Conservation (phyloP, 2,113 vertebrate species). For the Mormoops blainvillei region DNA sequence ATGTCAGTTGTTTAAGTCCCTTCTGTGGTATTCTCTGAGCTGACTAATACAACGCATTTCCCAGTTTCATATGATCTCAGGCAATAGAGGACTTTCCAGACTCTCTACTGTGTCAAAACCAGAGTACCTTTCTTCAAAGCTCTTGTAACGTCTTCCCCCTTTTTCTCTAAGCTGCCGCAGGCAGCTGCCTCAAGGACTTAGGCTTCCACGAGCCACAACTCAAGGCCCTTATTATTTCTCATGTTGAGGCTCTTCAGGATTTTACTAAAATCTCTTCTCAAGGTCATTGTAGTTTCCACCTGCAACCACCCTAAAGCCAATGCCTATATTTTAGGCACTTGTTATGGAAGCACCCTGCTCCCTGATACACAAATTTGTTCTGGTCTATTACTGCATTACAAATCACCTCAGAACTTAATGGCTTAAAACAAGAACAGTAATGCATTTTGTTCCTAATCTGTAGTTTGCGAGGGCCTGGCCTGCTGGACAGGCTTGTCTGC, state of each 20-base stretch:
- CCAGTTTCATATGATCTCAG: neutral
- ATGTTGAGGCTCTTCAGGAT: neutral
- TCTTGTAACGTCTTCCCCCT: neutral
- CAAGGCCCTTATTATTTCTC: neutral
- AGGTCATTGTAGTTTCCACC: neutral
- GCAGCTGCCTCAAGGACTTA: neutral
- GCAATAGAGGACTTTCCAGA: neutral
- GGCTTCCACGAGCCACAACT: neutral
- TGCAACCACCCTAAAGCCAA: neutral
- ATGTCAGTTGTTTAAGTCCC: neutral
- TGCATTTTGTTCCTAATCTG: neutral
- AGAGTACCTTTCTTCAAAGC: neutral
- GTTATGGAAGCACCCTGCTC: neutral
- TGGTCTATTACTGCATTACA: neutral
- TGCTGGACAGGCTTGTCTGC: neutral
- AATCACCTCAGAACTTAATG: neutral
- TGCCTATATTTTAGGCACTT: neutral
- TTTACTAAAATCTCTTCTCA: neutral
- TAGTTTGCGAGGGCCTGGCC: neutral
- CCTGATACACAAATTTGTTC: neutral
- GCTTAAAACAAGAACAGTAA: neutral
- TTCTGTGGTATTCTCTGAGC: neutral
- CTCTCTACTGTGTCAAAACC: neutral
- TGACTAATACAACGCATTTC: neutral
- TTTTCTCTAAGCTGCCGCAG: neutral